Base-by-base conservation (phyloP, 1,140 invertebrate genomes). In the Gryon sp. region DNA sequence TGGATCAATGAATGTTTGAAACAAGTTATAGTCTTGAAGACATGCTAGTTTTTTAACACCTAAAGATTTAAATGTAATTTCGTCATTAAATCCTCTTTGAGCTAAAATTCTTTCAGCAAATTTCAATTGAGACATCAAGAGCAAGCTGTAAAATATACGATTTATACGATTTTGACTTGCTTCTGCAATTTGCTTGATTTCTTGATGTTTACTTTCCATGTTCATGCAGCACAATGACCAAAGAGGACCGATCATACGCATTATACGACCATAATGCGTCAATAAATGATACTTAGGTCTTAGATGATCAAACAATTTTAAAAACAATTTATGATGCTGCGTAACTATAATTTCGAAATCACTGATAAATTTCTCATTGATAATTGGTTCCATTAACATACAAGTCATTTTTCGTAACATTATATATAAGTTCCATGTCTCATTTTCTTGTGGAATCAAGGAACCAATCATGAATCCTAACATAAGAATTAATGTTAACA, bases 401-500 rank as follows among this genome's bases (percentile, higher is more conserved):
- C 26, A 68, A 7, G 52, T 50, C 28, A 82, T 79, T 62, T 75
- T 36, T 12, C 74, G 19, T 7, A 80, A 62, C 26, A n/a, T n/a
- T n/a, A 79, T 28, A 24, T 72, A 80, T 11, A 80, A 45, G 36
- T 73, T 46, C 80, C 79, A 82, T 4, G 24, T 38, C 30, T 60
- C 20, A 28, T 74, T 76, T 14, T 50, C 20, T 20, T 24, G 4
- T 7, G 76, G 68, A 26, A 82, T 45, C 6, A 80, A 20, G 55
- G 76, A 52, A 2, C 80, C 80, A 38, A 80, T 52, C n/a, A 79
- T 40, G 19, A 78, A 69, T 2, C 57, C 65, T 40, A 82, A 50
- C 66, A 66, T 60, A 18, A 40, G 45, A 12, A 80, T n/a, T 22
- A 82, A 68, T 43, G 19, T 34, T 14, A n/a, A n/a, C n/a, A 77